Percentiles rank a stretch among this genome's conserved stretches.
phyloP scores from a whole-genome alignment of 2,888 invertebrate species.

The Tenthredo amoena region DNA sequence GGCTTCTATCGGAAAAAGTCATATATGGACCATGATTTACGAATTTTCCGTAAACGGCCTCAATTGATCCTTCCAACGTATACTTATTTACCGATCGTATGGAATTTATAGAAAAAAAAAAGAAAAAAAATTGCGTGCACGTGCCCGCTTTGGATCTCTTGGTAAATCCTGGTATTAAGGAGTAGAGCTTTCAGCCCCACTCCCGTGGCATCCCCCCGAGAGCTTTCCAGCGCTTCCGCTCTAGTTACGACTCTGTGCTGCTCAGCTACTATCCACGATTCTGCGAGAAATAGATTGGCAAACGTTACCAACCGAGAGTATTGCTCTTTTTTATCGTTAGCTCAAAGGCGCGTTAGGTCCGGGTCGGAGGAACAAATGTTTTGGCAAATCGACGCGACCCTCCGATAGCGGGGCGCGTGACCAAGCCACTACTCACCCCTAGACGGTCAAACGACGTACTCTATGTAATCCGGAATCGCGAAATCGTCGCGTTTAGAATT shows the following conservation, averaged over 20 bases:
- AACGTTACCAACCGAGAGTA: constrained; percentile 40
- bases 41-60: background rate
- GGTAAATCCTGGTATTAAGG: constrained; percentile 49
- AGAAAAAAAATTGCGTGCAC: constrained; percentile 33
- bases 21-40: background rate
- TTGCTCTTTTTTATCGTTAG: constrained; percentile 47
- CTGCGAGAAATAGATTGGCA: constrained; percentile 46
- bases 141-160: constrained; percentile 46
- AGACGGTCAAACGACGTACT: constrained; percentile 32
- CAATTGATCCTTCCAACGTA: background rate
- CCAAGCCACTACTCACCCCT: background rate
- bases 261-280: constrained; percentile 29
- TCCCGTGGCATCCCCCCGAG: constrained; percentile 2
- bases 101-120: background rate
- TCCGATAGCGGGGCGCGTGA: constrained; percentile 36
- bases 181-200: constrained; percentile 45
- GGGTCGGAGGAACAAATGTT: constrained; percentile 39
- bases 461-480: constrained; percentile 3
- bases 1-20: background rate
- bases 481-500: background rate
- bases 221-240: constrained; percentile 41
- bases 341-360: constrained; percentile 43
- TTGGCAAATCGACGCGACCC: constrained; percentile 48
- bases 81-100: constrained; percentile 17
- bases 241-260: constrained; percentile 47